Conservation (phyloP, 92 coral and sea anemone species). For the Palythoa heliodiscus region DNA sequence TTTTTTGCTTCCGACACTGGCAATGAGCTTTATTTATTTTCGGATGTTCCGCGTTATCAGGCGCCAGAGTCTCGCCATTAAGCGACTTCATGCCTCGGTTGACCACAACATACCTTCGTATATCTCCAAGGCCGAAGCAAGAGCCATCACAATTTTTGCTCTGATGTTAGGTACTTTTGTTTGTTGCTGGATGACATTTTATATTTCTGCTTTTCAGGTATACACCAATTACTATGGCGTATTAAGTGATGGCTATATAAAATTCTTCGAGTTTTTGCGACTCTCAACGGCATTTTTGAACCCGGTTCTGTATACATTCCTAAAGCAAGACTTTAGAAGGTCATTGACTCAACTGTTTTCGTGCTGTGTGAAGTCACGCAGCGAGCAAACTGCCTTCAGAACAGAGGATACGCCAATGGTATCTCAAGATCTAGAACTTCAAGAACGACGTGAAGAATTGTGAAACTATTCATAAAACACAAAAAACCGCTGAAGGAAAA, state of each 20-base stretch:
- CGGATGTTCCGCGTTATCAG: constrained; percentile 87
- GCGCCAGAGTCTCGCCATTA: constrained; percentile 73
- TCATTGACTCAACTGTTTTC: constrained; percentile 47
- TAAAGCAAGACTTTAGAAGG: constrained; percentile 87
- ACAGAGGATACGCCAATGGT: constrained; percentile 39
- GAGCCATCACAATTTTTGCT: constrained; percentile 90
- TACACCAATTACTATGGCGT: constrained; percentile 57
- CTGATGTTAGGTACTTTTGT: constrained; percentile 86
- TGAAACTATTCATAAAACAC: too few relatives aligned
- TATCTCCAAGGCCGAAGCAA: constrained; percentile 67
- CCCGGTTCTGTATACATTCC: constrained; percentile 84
- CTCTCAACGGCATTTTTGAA: constrained; percentile 86
- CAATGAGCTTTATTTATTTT: constrained; percentile 76
- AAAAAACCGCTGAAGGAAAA: too few relatives aligned
- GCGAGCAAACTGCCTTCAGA: not conserved
- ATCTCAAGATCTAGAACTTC: not conserved
- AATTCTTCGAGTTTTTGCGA: constrained; percentile 87
- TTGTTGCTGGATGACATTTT: constrained; percentile 92
- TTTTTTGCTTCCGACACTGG: constrained; percentile 69
- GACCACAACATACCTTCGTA: constrained; percentile 12
- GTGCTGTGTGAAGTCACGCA: not conserved
- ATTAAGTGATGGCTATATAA: constrained; percentile 49
- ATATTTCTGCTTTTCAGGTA: constrained; percentile 68
- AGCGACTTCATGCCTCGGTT: constrained; percentile 63
- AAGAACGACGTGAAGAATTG: not conserved